Percentiles rank a stretch among this genome's conserved stretches.
These are phyloP conservation scores for Cosmia pyralina DNA, from an alignment of 2,888 invertebrate species.

Conservation along the genomic window DNA sequence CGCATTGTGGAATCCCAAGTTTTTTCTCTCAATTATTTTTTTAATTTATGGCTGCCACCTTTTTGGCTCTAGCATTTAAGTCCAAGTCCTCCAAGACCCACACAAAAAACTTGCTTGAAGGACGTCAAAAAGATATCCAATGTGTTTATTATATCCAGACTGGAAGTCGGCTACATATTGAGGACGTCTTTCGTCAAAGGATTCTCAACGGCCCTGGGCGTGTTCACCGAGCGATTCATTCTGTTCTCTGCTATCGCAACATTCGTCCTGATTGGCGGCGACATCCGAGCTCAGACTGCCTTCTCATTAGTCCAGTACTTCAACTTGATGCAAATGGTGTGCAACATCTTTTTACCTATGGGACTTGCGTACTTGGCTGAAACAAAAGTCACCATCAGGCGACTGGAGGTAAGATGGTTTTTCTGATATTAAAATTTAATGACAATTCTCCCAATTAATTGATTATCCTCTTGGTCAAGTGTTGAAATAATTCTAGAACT, in stretches of 20 bases:
- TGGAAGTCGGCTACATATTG: constrained; percentile 92
- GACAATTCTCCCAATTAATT: neutral
- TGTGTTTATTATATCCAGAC: constrained; percentile 79
- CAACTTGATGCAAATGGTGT: constrained; percentile 92
- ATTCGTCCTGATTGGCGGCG: constrained; percentile 92
- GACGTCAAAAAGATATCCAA: neutral
- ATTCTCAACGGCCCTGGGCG: constrained; percentile 91
- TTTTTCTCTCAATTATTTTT: too few species aligned
- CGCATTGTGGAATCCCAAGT: too few species aligned
- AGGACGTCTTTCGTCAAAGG: constrained; percentile 92
- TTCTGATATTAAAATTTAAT: neutral
- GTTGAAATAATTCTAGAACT: neutral
- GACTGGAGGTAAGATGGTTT: constrained; percentile 89
- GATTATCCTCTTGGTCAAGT: neutral
- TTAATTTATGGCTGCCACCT: too few species aligned
- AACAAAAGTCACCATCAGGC: constrained; percentile 91
- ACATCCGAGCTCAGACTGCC: constrained; percentile 91
- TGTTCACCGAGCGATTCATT: constrained; percentile 96
- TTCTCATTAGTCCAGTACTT: constrained; percentile 95
- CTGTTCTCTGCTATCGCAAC: constrained; percentile 94
- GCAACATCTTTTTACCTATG: constrained; percentile 91
- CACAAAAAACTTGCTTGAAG: neutral
- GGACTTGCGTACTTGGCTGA: constrained; percentile 91
- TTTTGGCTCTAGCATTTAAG: neutral
- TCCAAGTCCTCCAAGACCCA: neutral